phyloP scores from a whole-genome alignment of 2,888 invertebrate species.

The Sepioteuthis lessoniana region DNA sequence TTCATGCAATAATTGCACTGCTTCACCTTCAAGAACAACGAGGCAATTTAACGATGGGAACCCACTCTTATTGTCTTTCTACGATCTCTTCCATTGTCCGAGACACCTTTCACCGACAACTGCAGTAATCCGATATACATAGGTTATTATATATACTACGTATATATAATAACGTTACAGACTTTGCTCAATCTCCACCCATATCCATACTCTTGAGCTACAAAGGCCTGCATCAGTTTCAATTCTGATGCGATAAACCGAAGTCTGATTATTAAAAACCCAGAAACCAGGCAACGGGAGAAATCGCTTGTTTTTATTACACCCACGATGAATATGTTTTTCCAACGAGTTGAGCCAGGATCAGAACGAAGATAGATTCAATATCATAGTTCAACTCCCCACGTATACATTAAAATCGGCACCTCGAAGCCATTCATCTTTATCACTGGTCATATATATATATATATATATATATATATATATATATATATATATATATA shows the following conservation, averaged over 20 bases:
- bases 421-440: too few relatives aligned
- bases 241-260: constrained; percentile 11
- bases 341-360: background rate
- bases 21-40: too few relatives aligned
- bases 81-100: too few relatives aligned
- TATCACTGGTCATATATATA: background rate
- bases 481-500: too few relatives aligned
- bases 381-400: background rate
- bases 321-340: background rate
- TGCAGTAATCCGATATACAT: too few relatives aligned
- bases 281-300: background rate
- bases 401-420: constrained; percentile 15
- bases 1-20: too few relatives aligned
- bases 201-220: background rate
- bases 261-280: background rate
- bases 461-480: too few relatives aligned
- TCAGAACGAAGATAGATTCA: background rate
- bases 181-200: background rate
- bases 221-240: background rate
- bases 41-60: too few relatives aligned
- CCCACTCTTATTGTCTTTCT: too few relatives aligned
- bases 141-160: too few relatives aligned
- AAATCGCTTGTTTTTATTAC: constrained; percentile 4
- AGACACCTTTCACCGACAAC: too few relatives aligned
- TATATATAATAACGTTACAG: background rate